These are phyloP conservation scores for Astyanax mexicanus DNA, from an alignment of 2,797 vertebrate species.

Conservation along the genomic window DNA sequence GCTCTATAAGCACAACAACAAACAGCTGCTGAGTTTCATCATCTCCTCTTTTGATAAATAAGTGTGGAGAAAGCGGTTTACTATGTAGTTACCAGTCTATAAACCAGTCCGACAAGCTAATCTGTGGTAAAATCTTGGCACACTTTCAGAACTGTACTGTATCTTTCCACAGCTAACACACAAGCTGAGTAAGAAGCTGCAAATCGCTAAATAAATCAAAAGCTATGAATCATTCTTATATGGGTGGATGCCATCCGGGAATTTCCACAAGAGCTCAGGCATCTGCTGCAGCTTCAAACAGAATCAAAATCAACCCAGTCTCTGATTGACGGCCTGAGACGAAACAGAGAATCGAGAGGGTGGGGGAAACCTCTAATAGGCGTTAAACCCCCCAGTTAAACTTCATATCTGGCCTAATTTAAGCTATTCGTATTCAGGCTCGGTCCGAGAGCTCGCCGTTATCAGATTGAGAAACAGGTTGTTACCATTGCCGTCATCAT, in stretches of 20 bases:
- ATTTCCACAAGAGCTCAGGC: slow-evolving; percentile 16
- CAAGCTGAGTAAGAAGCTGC: not conserved
- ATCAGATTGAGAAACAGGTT: not conserved
- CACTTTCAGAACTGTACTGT: not conserved
- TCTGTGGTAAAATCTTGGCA: not conserved
- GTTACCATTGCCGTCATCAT: slow-evolving; percentile 27
- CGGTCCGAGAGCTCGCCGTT: not conserved
- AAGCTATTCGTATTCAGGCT: slow-evolving; percentile 6
- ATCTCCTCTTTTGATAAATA: not conserved
- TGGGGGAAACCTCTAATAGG: not conserved
- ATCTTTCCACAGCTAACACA: not conserved
- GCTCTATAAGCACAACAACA: no score
- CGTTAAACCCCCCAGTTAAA: not conserved
- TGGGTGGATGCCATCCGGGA: slow-evolving; percentile 13
- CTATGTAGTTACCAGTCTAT: no score
- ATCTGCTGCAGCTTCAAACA: slow-evolving; percentile 40
- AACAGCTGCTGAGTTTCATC: not conserved
- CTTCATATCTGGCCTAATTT: slow-evolving; percentile 1
- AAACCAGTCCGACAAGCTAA: not conserved
- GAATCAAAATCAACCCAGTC: slow-evolving; percentile 22
- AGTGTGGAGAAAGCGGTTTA: not conserved
- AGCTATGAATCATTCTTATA: slow-evolving; percentile 1
- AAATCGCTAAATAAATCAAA: slow-evolving; percentile 1
- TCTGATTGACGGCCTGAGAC: not conserved
- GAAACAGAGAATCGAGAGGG: not conserved